Percentiles rank a stretch among this genome's conserved stretches.
Evolutionary conservation across 2,797 vertebrate genomes (phyloP).

Genomic region (Leptodactylus fallax): DNA sequence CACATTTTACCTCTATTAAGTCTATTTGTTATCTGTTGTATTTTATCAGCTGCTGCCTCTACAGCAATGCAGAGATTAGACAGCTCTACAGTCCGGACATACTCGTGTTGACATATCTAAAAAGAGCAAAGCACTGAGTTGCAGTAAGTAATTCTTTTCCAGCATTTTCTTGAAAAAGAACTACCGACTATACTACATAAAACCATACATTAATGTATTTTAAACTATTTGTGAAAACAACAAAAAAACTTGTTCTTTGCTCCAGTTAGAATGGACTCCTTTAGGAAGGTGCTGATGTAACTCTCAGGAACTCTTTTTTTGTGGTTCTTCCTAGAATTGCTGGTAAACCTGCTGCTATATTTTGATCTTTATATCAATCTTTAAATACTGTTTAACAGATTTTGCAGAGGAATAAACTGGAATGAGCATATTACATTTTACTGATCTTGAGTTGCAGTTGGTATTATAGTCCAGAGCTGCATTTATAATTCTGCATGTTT

Average conservation of each 20-base stretch:
- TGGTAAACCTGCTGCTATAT: too few species aligned
- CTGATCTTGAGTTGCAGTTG: too few species aligned
- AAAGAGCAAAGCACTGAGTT: conserved; percentile 85
- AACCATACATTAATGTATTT: not conserved
- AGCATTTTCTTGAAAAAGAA: not conserved
- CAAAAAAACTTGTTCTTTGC: not conserved
- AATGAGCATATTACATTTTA: too few species aligned
- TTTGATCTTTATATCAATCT: too few species aligned
- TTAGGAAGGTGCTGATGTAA: not conserved
- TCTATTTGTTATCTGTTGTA: conserved; percentile 58
- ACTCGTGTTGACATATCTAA: conserved; percentile 95
- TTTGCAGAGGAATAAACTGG: too few species aligned
- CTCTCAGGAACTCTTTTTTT: not conserved
- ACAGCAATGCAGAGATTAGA: conserved; percentile 97
- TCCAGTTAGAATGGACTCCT: not conserved
- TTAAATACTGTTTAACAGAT: too few species aligned
- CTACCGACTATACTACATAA: not conserved
- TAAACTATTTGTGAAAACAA: too few species aligned
- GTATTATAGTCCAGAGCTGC: too few species aligned
- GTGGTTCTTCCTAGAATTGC: not conserved
- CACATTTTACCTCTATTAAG: not conserved
- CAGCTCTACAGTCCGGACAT: conserved; percentile 99
- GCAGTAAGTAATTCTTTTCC: conserved; percentile 84
- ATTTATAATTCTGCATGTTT: too few species aligned
- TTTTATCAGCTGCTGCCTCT: conserved; percentile 85